Conservation (phyloP, 2,888 invertebrate species). For the Patella pellucida region DNA sequence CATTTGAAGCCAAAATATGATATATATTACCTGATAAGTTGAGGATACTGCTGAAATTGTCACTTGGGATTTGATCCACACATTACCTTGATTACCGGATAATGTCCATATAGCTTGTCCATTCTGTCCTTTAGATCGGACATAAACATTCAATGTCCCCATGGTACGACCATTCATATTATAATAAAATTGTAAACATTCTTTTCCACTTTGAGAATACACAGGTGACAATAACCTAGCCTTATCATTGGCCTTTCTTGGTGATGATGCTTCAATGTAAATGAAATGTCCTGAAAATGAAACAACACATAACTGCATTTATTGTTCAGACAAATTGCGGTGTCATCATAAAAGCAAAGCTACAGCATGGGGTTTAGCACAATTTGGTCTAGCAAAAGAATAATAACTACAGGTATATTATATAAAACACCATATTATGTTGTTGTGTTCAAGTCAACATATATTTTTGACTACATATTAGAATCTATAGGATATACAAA, state of each 20-base stretch:
- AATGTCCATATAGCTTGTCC: constrained; percentile 42
- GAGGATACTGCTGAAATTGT: constrained; percentile 38
- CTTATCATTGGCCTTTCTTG: constrained; percentile 75
- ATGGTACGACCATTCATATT: constrained; percentile 61
- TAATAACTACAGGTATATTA: too few species aligned
- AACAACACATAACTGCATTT: background rate
- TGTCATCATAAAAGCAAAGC: constrained; percentile 12
- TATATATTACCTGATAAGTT: constrained; percentile 46
- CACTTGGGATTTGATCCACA: constrained; percentile 58
- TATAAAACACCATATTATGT: too few species aligned
- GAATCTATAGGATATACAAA: background rate
- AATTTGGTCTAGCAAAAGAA: too few species aligned
- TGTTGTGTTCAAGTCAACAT: too few species aligned
- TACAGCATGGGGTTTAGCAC: too few species aligned
- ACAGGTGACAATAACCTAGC: constrained; percentile 72
- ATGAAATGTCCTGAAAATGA: constrained; percentile 54
- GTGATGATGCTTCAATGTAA: constrained; percentile 70
- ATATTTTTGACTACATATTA: too few species aligned
- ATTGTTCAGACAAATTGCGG: background rate
- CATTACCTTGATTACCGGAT: constrained; percentile 57
- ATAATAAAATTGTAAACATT: constrained; percentile 66
- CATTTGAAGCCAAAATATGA: too few species aligned
- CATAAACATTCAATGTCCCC: constrained; percentile 57
- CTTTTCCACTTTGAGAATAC: constrained; percentile 47
- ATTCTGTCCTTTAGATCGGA: constrained; percentile 25